These are phyloP conservation scores for Altica lythri DNA, from an alignment of 2,888 invertebrate species.

Conservation along the genomic window DNA sequence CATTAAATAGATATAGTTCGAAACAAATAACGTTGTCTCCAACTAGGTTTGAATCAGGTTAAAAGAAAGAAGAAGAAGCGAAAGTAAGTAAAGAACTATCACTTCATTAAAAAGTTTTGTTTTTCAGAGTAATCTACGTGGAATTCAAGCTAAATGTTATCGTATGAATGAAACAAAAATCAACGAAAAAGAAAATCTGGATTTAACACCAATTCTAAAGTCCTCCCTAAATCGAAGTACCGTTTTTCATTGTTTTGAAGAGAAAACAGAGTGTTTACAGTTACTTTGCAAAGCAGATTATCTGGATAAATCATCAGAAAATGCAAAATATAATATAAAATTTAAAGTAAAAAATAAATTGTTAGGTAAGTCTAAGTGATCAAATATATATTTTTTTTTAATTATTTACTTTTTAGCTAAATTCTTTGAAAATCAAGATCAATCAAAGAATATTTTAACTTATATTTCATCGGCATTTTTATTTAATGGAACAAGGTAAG, in stretches of 20 bases:
- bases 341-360: slow-evolving; percentile 22
- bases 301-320: slow-evolving; percentile 30
- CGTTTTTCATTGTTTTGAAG: slow-evolving; percentile 28
- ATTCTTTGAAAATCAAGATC: slow-evolving; percentile 28
- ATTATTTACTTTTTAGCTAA: slow-evolving; percentile 24
- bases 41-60: too few species aligned
- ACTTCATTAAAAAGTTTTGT: neutral
- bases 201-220: slow-evolving; percentile 19
- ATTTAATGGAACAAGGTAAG: slow-evolving; percentile 30
- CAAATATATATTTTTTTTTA: slow-evolving; percentile 5
- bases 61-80: too few species aligned
- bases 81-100: too few species aligned
- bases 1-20: too few species aligned
- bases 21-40: too few species aligned
- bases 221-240: slow-evolving; percentile 24
- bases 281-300: slow-evolving; percentile 32
- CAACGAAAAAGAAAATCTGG: slow-evolving; percentile 5
- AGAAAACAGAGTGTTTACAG: slow-evolving; percentile 22
- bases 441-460: slow-evolving; percentile 32
- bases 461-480: slow-evolving; percentile 34
- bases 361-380: slow-evolving; percentile 26
- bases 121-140: slow-evolving; percentile 10
- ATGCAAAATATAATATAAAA: slow-evolving; percentile 28
- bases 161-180: slow-evolving; percentile 4
- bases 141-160: slow-evolving; percentile 16